These are phyloP conservation scores for Crotalus horridus DNA, from an alignment of 2,113 vertebrate genomes.

Conservation along the genomic window DNA sequence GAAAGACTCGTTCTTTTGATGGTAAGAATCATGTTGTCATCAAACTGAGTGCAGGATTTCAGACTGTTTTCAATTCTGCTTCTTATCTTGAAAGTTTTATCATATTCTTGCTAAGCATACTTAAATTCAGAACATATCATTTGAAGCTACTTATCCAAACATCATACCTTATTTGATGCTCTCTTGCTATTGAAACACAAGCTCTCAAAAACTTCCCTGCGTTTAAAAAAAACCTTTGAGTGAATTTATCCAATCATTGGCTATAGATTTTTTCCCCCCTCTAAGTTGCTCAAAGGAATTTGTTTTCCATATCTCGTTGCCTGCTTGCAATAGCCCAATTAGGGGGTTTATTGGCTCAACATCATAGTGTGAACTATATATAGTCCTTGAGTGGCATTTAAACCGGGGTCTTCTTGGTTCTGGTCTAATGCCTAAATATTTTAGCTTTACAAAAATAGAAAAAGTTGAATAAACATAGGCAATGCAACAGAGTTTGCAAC, in stretches of 20 bases:
- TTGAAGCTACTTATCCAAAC: neutral
- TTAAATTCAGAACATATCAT: neutral
- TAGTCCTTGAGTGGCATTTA: neutral
- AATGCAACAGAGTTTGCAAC: conserved; percentile 12
- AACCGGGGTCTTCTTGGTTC: neutral
- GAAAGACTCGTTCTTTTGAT: conserved; percentile 64
- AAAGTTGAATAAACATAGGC: neutral
- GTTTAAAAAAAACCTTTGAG: neutral
- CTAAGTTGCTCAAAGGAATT: neutral
- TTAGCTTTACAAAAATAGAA: neutral
- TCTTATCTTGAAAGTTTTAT: conserved; percentile 64
- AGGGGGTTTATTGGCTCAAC: neutral
- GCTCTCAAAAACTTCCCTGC: neutral
- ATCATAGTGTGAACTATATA: neutral
- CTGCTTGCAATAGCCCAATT: neutral
- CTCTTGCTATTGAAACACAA: neutral
- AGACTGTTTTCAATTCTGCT: conserved; percentile 57
- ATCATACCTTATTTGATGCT: neutral
- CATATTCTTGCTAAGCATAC: conserved; percentile 41
- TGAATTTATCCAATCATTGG: neutral
- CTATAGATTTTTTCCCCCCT: neutral
- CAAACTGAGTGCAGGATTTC: conserved; percentile 56
- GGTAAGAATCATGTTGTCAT: conserved; percentile 54
- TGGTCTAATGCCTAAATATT: neutral
- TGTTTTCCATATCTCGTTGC: neutral